Conservation (phyloP, 2,888 invertebrate species). For the Agonopterix alstromeriana region DNA sequence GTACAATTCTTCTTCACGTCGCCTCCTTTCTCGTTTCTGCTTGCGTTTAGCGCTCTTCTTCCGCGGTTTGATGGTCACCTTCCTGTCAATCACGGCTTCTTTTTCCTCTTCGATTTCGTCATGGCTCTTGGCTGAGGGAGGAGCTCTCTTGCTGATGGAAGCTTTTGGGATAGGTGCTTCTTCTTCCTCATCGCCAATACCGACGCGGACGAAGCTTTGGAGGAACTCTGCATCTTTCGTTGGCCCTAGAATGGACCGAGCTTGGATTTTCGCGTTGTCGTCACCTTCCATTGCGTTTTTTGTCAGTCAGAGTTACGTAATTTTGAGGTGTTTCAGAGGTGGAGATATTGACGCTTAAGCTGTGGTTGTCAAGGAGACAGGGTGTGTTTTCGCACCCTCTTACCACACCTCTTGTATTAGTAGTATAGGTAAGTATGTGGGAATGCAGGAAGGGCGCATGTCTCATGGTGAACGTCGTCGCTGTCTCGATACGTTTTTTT, state of each 20-base stretch:
- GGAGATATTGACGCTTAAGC: constrained; percentile 63
- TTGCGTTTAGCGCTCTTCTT: constrained; percentile 48
- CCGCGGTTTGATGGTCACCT: constrained; percentile 49
- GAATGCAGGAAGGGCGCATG: no score
- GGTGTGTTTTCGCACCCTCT: constrained; percentile 64
- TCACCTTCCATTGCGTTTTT: constrained; percentile 35
- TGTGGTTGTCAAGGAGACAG: constrained; percentile 61
- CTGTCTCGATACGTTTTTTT: no score
- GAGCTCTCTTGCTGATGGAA: constrained; percentile 61
- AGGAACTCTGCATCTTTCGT: constrained; percentile 85
- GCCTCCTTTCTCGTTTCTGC: constrained; percentile 53
- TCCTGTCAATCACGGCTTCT: constrained; percentile 43
- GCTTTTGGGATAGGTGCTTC: constrained; percentile 58
- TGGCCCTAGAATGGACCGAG: constrained; percentile 79
- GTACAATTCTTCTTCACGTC: constrained; percentile 84
- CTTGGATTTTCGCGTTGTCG: constrained; percentile 63
- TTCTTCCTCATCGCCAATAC: constrained; percentile 75
- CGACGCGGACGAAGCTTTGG: constrained; percentile 87
- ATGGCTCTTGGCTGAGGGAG: constrained; percentile 38
- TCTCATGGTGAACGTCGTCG: no score
- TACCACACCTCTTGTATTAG: constrained; percentile 16
- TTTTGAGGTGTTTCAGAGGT: constrained; percentile 44
- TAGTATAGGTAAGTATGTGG: not conserved
- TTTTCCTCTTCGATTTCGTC: constrained; percentile 41
- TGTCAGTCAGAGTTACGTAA: constrained; percentile 40